Evolutionary conservation across 2,888 invertebrate species (phyloP).

Genomic region (Scaptomyza polygonia): DNA sequence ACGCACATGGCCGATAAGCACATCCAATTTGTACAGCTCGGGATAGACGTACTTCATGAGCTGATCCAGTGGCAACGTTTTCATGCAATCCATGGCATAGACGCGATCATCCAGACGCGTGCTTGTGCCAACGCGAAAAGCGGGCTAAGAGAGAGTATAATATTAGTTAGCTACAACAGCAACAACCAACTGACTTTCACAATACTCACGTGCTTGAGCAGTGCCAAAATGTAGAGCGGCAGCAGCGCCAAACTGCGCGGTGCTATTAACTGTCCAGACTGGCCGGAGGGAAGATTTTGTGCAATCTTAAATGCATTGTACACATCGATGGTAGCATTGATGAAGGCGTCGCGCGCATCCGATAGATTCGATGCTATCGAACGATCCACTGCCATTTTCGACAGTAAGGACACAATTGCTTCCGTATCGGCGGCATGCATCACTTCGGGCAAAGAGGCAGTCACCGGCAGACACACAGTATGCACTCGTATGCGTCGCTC

Average conservation of each 20-base stretch:
- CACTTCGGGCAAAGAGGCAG: slow-evolving; percentile 92
- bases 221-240: slow-evolving; percentile 94
- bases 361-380: slow-evolving; percentile 92
- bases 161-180: neutral
- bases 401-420: slow-evolving; percentile 94
- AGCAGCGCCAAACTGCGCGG: slow-evolving; percentile 92
- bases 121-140: slow-evolving; percentile 94
- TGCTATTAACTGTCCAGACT: slow-evolving; percentile 88
- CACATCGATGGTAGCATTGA: slow-evolving; percentile 97
- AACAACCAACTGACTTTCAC: neutral
- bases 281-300: slow-evolving; percentile 87
- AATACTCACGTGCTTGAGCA: slow-evolving; percentile 93
- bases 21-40: slow-evolving; percentile 94
- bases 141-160: slow-evolving; percentile 87
- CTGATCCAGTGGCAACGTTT: slow-evolving; percentile 91
- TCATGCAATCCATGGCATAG: slow-evolving; percentile 96
- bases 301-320: slow-evolving; percentile 89
- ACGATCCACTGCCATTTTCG: slow-evolving; percentile 99
- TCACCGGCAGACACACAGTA: slow-evolving; percentile 97
- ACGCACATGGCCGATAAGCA: slow-evolving; percentile 86
- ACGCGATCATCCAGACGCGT: slow-evolving; percentile 97
- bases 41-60: slow-evolving; percentile 95
- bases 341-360: slow-evolving; percentile 98
- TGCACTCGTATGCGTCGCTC: slow-evolving; percentile 99
- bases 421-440: slow-evolving; percentile 96